These are phyloP conservation scores for Shinisaurus crocodilurus DNA, from an alignment of 2,113 vertebrate species.

Conservation along the genomic window DNA sequence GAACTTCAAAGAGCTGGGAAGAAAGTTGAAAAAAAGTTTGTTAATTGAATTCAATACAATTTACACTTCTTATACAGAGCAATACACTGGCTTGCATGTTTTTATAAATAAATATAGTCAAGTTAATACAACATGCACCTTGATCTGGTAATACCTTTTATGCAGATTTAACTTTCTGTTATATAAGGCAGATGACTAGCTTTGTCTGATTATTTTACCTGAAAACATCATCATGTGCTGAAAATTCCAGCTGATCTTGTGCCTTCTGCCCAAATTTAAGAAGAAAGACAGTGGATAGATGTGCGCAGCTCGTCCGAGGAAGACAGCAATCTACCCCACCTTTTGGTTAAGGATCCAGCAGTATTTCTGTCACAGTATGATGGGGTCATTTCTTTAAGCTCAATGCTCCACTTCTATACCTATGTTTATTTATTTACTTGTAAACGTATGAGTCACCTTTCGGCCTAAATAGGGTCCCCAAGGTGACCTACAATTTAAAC, in stretches of 20 bases:
- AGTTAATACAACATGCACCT: rapidly evolving
- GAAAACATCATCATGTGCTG: conserved; percentile 99
- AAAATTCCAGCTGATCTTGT: conserved; percentile 96
- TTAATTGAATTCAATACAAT: not conserved
- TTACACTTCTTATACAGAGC: not conserved
- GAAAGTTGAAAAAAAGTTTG: conserved; percentile 7
- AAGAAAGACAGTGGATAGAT: conserved; percentile 97
- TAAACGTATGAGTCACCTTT: no score
- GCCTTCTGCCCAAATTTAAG: conserved; percentile 92
- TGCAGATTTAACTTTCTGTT: not conserved
- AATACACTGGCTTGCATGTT: not conserved
- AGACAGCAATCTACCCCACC: conserved; percentile 86
- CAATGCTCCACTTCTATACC: not conserved
- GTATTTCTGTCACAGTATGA: not conserved
- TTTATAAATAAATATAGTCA: not conserved
- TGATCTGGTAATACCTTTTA: not conserved
- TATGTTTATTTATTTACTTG: not conserved
- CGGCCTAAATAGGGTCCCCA: no score
- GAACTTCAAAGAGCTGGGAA: conserved; percentile 91
- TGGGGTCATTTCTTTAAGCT: not conserved
- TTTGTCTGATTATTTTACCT: conserved; percentile 76
- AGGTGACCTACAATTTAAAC: no score
- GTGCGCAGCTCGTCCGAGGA: conserved; percentile 92
- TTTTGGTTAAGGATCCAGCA: conserved; percentile 78
- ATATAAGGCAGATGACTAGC: not conserved